These are phyloP conservation scores for Lepidurus couesii DNA, from an alignment of 1,140 invertebrate genomes.

Conservation along the genomic window DNA sequence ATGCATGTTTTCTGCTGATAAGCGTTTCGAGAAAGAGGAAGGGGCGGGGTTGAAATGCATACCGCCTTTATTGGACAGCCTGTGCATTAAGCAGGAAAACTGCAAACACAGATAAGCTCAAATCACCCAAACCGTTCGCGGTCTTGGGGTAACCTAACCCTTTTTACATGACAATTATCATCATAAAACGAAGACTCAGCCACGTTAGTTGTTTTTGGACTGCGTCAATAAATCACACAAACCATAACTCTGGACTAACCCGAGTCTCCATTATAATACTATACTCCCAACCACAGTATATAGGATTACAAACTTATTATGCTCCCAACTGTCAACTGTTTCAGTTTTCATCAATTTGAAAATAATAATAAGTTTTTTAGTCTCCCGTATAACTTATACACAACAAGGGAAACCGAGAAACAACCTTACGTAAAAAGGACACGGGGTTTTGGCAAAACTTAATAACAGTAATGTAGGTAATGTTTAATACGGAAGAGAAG, in stretches of 20 bases:
- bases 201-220: neutral
- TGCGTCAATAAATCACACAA: neutral
- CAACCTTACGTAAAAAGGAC: too few relatives aligned
- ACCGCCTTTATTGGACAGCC: neutral
- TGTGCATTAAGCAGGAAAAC: constrained; percentile 10
- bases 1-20: constrained; percentile 19
- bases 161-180: neutral
- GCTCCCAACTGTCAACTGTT: too few relatives aligned
- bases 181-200: neutral
- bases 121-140: neutral
- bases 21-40: neutral
- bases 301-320: too few relatives aligned
- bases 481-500: too few relatives aligned
- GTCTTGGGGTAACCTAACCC: neutral
- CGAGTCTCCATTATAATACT: too few relatives aligned
- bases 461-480: too few relatives aligned
- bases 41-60: neutral
- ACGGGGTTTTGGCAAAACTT: too few relatives aligned
- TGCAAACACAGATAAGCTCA: constrained; percentile 10
- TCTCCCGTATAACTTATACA: too few relatives aligned
- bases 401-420: too few relatives aligned
- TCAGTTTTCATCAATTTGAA: too few relatives aligned
- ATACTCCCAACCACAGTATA: too few relatives aligned
- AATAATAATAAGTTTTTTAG: too few relatives aligned
- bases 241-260: neutral